These are phyloP conservation scores for Reinhardtius hippoglossoides DNA, from an alignment of 2,113 vertebrate genomes.

Conservation along the genomic window DNA sequence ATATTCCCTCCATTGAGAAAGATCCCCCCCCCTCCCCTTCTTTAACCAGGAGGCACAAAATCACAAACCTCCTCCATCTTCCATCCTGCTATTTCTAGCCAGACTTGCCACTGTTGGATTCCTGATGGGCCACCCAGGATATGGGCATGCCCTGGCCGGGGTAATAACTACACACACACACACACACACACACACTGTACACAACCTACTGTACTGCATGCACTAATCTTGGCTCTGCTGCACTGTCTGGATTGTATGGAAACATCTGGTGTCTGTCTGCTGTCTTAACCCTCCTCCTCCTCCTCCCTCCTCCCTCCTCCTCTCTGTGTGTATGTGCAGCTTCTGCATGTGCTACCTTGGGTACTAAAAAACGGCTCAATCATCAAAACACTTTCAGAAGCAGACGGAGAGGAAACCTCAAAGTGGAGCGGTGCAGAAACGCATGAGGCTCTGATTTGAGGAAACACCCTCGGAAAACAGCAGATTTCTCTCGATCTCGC, in stretches of 20 bases:
- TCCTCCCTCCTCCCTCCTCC: constrained; percentile 18
- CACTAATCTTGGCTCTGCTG: constrained; percentile 44
- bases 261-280: constrained; percentile 76
- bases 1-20: constrained; percentile 2
- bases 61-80: constrained; percentile 41
- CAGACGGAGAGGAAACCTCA: constrained; percentile 23
- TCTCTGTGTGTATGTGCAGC: constrained; percentile 2
- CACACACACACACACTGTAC: constrained; percentile 37
- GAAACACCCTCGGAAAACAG: background rate
- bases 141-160: constrained; percentile 55
- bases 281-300: constrained; percentile 33
- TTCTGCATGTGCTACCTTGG: constrained; percentile 48
- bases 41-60: constrained; percentile 41
- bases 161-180: constrained; percentile 62
- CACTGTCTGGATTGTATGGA: constrained; percentile 50
- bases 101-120: constrained; percentile 39
- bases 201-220: constrained; percentile 16
- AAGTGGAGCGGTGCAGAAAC: background rate
- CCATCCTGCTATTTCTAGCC: constrained; percentile 27
- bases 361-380: constrained; percentile 53
- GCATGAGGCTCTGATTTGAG: background rate
- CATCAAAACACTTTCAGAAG: constrained; percentile 43
- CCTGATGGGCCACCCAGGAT: constrained; percentile 62
- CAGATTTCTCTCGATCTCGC: background rate
- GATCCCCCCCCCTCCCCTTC: background rate